Base-by-base conservation (phyloP, 1,140 invertebrate species). In the Aphidius gifuensis region DNA sequence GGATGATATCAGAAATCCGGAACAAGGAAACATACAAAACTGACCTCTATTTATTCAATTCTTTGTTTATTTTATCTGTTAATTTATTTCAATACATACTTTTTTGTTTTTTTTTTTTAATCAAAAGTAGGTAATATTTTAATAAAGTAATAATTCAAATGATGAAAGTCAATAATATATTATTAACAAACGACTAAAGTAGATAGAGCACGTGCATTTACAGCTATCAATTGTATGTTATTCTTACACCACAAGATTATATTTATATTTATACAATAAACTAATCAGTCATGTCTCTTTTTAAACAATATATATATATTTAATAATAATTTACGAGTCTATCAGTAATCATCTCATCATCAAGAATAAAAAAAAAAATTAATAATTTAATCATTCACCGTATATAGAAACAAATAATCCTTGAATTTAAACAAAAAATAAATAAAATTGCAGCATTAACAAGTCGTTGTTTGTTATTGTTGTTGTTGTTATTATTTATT, bases 191-290 rank as follows among this genome's bases (percentile, higher is more conserved):
- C 58, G 51, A 55, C 57, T 16, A 16, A 16, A 16, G 16, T 16
- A 59, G 64, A 61, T 61, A 61, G 60, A 66, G 56, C 64, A 66
- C 64, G 64, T 66, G 61, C 61, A 61, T 62, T 58, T 60, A 59
- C 58, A 58, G 16, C 16, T 16, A 16, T 16, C 16, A 16, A 16
- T 16, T 16, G 16, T 16, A 16, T 16, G 16, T 16, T 16, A 32
- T 49, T 16, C 32, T 45, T 58, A 57, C 11, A 21, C 60, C 64
- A 65, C 64, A 65, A 66, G 59, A 61, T 23, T 49, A 32, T 49
- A 50, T 50, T 53, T 63, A 16, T 16, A 16, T 16, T 16, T 51
- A 49, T 58, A 58, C 63, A 61, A 61, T 54, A 47, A 43, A 60
- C 59, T 11, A 9, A 23, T 43, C 45, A 56, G 60, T 44, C 46